Evolutionary conservation across 2,888 invertebrate species (phyloP).

Genomic region (Sussaba pulchella): DNA sequence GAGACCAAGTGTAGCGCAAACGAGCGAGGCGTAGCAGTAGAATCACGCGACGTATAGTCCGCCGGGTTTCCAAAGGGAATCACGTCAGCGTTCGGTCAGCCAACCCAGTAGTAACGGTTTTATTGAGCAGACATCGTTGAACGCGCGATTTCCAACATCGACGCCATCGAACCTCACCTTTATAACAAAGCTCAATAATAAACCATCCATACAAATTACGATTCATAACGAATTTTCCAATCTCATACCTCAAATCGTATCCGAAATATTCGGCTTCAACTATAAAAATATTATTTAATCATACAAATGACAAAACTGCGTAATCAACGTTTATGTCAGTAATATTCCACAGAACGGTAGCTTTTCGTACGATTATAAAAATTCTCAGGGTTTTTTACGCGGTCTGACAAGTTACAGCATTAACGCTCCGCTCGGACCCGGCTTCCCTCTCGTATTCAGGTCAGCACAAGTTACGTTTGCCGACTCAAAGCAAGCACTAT

Average conservation of each 20-base stretch:
- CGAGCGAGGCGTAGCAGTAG: conserved; percentile 18
- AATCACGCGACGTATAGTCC: conserved; percentile 33
- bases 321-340: no score
- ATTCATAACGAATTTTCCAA: no score
- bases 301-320: conserved; percentile 13
- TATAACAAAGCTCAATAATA: no score
- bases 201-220: no score
- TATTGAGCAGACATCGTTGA: conserved; percentile 43
- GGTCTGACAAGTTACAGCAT: conserved; percentile 17
- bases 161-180: conserved; percentile 18
- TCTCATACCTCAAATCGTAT: background rate
- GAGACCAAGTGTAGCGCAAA: background rate
- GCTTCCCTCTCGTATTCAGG: conserved; percentile 47
- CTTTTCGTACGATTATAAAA: conserved; percentile 20
- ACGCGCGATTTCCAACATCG: background rate
- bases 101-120: conserved; percentile 47
- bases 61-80: conserved; percentile 49
- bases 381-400: conserved; percentile 29
- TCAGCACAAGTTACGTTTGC: conserved; percentile 55
- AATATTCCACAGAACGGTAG: conserved; percentile 5
- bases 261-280: conserved; percentile 6
- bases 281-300: conserved; percentile 3
- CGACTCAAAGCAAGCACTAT: conserved; percentile 53
- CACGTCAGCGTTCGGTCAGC: conserved; percentile 29
- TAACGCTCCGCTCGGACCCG: conserved; percentile 50